Evolutionary conservation across 2,113 vertebrate species (phyloP).

Genomic region (Tragelaphus strepsiceros): DNA sequence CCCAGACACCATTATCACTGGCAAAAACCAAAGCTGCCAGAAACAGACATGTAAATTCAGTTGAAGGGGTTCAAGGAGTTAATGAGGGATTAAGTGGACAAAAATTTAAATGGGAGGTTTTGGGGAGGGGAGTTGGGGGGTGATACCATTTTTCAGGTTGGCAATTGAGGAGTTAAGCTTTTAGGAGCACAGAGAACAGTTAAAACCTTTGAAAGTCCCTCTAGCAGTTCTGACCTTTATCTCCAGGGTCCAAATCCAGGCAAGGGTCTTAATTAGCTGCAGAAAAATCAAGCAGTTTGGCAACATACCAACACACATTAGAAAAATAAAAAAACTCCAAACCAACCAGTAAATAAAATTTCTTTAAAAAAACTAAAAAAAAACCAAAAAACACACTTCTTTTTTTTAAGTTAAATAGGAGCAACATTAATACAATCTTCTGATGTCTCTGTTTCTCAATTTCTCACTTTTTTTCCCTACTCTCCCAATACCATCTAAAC

Average conservation of each 20-base stretch:
- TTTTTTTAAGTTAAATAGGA: background rate
- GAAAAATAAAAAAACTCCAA: conserved; percentile 1
- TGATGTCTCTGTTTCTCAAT: background rate
- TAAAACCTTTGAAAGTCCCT: background rate
- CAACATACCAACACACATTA: conserved; percentile 54
- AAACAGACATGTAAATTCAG: conserved; percentile 36
- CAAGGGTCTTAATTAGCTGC: conserved; percentile 67
- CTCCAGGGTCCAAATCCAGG: conserved; percentile 63
- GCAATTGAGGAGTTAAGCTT: conserved; percentile 67
- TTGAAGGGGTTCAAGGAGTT: conserved; percentile 42
- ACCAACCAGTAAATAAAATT: conserved; percentile 46
- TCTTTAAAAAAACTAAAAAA: background rate
- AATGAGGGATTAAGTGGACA: conserved; percentile 58
- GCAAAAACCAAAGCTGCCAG: background rate
- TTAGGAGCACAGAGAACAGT: conserved; percentile 30
- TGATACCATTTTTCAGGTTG: background rate
- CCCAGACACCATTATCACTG: background rate
- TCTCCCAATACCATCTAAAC: background rate
- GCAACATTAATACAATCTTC: conserved; percentile 14
- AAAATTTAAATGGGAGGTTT: conserved; percentile 42
- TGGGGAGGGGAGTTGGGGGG: background rate
- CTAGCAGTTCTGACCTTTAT: conserved; percentile 59
- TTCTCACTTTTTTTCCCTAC: background rate
- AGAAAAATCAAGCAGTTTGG: conserved; percentile 59
- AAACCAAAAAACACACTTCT: background rate